Base-by-base conservation (phyloP, 1,140 invertebrate species). In the Halictus rubicundus region DNA sequence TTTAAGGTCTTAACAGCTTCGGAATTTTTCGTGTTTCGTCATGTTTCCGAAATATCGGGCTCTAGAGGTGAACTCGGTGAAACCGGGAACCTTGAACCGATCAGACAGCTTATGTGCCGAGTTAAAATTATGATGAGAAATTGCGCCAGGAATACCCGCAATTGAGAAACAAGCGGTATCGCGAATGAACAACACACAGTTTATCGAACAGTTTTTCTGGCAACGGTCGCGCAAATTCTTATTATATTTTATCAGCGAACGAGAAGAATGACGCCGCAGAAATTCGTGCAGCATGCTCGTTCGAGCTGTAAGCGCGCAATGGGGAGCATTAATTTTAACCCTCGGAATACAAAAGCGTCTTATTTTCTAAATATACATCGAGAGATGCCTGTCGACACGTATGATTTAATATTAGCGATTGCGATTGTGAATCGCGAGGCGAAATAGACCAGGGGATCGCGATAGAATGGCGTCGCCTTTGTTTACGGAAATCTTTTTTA, bases 121-220 rank as follows among this genome's bases (percentile, higher is more conserved):
- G 19, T 76, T 68, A 68, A 75, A 68, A 68, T 76, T 76, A 76
- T 68, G 64, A 76, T 23, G 52, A 46, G 39, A 42, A 68, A 76
- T 69, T 57, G 65, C 66, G 27, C 39, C 54, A 68, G 54, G 21
- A 69, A 69, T 69, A 77, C 7, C 25, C 16, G 23, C 39, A 61
- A 77, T 77, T 69, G 57, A 69, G 66, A 61, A 77, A 77, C 27
- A 46, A 42, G 19, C 5, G 27, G 42, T 49, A 49, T 57, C 32
- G 21, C 25, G 39, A 69, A 61, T n/a, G 74, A 49, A 16, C 16
- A 37, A 57, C 54, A 10, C 54, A 10, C 60, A 25, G 27, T 60
- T 32, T 68, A 10, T 12, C 42, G 39, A 59, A 68, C 59, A 2
- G 19, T 66, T n/a, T 68, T 54, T 60, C 42, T 59, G 21, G 52